phyloP scores from a whole-genome alignment of 2,113 vertebrate species.

The Rhinichthys klamathensis region DNA sequence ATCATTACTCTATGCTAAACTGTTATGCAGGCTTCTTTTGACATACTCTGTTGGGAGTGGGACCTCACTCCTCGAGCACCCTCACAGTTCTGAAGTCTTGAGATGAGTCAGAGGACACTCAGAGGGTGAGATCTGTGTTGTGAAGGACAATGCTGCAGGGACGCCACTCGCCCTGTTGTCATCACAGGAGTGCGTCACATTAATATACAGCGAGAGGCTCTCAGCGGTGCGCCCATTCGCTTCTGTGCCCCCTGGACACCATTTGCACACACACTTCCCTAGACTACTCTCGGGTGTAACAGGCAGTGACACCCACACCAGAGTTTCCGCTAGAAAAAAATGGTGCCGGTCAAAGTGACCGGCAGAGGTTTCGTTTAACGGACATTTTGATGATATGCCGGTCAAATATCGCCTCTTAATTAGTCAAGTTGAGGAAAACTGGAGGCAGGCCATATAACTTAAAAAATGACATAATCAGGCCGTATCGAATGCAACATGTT shows the following conservation, averaged over 20 bases:
- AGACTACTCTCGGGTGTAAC: conserved; percentile 1
- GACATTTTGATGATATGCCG: no score
- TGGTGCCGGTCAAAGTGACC: no score
- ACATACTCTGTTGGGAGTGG: neutral
- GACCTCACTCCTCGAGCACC: neutral
- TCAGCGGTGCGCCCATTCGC: neutral
- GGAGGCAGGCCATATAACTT: no score
- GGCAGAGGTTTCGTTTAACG: no score
- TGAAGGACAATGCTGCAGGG: neutral
- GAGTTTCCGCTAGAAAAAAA: no score
- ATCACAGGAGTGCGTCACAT: conserved; percentile 24
- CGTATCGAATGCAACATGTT: no score
- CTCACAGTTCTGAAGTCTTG: neutral
- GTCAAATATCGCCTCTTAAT: no score
- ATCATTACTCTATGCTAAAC: neutral
- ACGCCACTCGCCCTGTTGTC: neutral
- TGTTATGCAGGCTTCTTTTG: neutral
- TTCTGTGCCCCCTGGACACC: neutral
- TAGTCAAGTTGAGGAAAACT: no score
- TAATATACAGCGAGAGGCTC: conserved; percentile 3
- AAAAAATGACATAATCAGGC: no score
- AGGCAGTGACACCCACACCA: neutral
- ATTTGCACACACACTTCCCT: conserved; percentile 5
- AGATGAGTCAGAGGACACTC: neutral
- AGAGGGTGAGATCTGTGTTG: neutral